Evolutionary conservation across 2,888 invertebrate genomes (phyloP).

Genomic region (Lasioglossum villosulum): DNA sequence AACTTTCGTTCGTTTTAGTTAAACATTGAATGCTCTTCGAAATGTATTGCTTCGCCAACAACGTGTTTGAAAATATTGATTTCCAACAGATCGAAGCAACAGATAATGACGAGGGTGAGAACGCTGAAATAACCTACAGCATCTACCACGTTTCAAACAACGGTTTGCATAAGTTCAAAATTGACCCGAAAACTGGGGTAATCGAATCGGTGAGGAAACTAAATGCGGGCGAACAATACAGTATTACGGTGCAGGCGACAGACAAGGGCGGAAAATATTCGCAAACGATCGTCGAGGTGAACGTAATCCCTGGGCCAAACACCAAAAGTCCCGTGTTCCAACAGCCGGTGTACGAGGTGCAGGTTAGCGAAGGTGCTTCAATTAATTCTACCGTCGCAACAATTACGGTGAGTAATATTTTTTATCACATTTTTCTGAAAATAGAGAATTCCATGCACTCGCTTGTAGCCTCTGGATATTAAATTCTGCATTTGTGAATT

Average conservation of each 20-base stretch:
- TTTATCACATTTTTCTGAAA: neutral
- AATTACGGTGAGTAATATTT: constrained; percentile 87
- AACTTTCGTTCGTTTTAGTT: neutral
- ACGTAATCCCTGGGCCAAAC: constrained; percentile 93
- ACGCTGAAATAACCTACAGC: constrained; percentile 92
- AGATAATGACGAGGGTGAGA: constrained; percentile 94
- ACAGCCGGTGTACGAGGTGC: constrained; percentile 93
- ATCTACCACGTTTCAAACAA: constrained; percentile 97
- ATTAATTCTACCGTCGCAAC: constrained; percentile 94
- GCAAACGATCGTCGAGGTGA: constrained; percentile 94
- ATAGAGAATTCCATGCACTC: neutral
- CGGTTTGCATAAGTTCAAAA: constrained; percentile 93
- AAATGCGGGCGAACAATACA: constrained; percentile 95
- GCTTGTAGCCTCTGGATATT: neutral
- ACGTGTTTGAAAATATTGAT: neutral
- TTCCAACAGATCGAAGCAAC: constrained; percentile 89
- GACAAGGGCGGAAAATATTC: constrained; percentile 92
- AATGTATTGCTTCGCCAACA: neutral
- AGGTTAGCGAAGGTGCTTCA: constrained; percentile 95
- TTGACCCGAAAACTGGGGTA: constrained; percentile 91
- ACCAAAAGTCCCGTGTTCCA: constrained; percentile 93
- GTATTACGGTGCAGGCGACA: constrained; percentile 93
- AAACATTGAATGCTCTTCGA: neutral
- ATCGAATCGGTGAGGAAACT: constrained; percentile 92
- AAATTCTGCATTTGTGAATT: neutral